These are phyloP conservation scores for Porphyrio hochstetteri DNA, from an alignment of 2,113 vertebrate species.

Conservation along the genomic window DNA sequence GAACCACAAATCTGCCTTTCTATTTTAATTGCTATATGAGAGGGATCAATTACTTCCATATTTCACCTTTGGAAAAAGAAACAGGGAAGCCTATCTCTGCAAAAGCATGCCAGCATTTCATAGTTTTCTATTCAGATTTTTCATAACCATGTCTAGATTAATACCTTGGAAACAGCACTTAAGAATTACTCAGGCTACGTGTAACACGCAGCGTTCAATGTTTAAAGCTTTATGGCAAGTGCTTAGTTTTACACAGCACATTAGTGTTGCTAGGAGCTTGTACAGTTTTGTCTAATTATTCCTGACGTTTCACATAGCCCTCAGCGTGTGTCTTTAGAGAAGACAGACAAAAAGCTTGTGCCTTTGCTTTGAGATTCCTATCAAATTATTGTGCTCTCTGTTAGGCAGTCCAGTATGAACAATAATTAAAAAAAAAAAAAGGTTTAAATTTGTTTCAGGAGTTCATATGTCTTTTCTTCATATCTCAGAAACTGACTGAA, in stretches of 20 bases:
- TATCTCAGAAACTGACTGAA: background rate
- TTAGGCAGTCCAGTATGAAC: background rate
- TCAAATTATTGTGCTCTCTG: slow-evolving; percentile 4
- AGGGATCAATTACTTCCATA: background rate
- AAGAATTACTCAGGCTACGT: slow-evolving; percentile 22
- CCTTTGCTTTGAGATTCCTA: slow-evolving; percentile 23
- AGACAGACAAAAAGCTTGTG: slow-evolving; percentile 51
- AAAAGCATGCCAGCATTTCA: background rate
- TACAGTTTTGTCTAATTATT: slow-evolving; percentile 67
- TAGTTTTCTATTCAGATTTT: background rate
- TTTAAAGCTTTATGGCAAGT: slow-evolving; percentile 41
- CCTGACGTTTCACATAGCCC: slow-evolving; percentile 61
- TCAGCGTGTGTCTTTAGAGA: slow-evolving; percentile 28
- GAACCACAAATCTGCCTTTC: background rate
- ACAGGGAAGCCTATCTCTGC: background rate
- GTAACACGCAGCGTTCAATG: slow-evolving; percentile 25
- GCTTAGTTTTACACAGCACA: slow-evolving; percentile 7
- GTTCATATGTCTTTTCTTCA: background rate
- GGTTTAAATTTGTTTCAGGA: background rate
- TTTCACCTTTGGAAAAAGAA: background rate
- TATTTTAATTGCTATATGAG: background rate
- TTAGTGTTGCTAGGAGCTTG: slow-evolving; percentile 43
- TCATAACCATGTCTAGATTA: background rate
- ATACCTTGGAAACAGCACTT: background rate
- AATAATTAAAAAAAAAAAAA: background rate